A percentile compares a stretch with the other conserved stretches of the same genome.
phyloP scores from a whole-genome alignment of 2,113 vertebrate species.

The Columbina picui region DNA sequence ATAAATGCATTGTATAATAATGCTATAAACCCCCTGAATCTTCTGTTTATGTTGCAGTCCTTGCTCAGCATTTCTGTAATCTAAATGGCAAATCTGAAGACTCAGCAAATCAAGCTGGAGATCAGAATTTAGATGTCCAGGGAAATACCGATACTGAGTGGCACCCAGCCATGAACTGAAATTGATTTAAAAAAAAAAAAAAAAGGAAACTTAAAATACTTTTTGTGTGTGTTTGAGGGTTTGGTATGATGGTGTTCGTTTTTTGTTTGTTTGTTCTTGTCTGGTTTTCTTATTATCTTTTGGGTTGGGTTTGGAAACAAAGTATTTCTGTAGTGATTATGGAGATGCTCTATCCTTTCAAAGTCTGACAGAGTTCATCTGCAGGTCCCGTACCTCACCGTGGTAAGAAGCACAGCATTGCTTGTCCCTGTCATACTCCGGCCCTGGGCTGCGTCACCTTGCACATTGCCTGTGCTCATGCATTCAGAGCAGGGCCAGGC shows the following conservation, averaged over 20 bases:
- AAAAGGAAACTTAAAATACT: background rate
- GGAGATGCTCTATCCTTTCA: background rate
- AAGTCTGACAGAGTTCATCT: background rate
- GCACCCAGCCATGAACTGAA: background rate
- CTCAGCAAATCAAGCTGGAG: background rate
- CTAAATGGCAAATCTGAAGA: background rate
- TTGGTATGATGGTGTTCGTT: too few relatives aligned
- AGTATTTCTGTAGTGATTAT: background rate
- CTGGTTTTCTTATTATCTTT: background rate
- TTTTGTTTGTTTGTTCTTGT: too few relatives aligned
- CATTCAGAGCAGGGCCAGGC: background rate
- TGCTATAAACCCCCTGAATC: background rate
- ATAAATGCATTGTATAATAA: background rate
- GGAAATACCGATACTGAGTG: background rate
- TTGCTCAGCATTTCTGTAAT: background rate
- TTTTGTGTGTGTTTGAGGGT: background rate
- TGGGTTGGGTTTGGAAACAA: background rate
- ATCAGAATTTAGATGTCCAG: background rate
- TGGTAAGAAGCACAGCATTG: background rate
- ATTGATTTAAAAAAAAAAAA: background rate
- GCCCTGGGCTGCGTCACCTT: background rate
- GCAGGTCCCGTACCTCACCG: background rate
- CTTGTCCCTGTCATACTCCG: background rate
- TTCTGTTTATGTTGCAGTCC: background rate
- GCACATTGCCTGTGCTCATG: too few relatives aligned